phyloP scores from a whole-genome alignment of 1,140 invertebrate species.

The Monochamus saltuarius region DNA sequence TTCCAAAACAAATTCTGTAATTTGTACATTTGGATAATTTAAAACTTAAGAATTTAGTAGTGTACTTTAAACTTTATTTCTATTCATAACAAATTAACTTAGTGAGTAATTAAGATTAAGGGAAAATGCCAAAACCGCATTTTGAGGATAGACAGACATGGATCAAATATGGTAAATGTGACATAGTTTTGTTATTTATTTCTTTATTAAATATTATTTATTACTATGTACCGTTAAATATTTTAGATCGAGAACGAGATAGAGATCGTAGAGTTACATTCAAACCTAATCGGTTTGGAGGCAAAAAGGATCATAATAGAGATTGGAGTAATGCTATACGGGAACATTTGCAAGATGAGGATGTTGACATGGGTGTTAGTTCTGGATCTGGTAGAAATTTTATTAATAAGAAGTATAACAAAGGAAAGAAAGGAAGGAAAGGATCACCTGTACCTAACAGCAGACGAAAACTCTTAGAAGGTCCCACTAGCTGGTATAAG shows the following conservation, averaged over 20 bases:
- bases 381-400: slow-evolving; percentile 33
- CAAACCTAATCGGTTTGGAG: slow-evolving; percentile 51
- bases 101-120: too few species aligned
- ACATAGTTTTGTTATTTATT: neutral
- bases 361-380: slow-evolving; percentile 58
- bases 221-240: neutral
- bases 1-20: too few species aligned
- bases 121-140: slow-evolving; percentile 24
- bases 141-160: slow-evolving; percentile 7
- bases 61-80: too few species aligned
- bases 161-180: slow-evolving; percentile 12
- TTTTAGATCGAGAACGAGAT: slow-evolving; percentile 5
- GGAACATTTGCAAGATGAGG: slow-evolving; percentile 56
- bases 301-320: slow-evolving; percentile 53
- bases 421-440: slow-evolving; percentile 42
- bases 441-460: slow-evolving; percentile 52
- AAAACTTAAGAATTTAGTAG: too few species aligned
- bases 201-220: neutral
- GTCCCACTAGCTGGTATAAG: slow-evolving; percentile 61
- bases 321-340: slow-evolving; percentile 51
- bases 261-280: slow-evolving; percentile 54
- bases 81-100: too few species aligned
- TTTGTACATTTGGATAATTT: too few species aligned
- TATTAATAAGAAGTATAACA: slow-evolving; percentile 50
- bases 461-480: slow-evolving; percentile 53